Percentiles rank a stretch among this genome's conserved stretches.
These are phyloP conservation scores for Nemoura dubitans DNA, from an alignment of 2,888 invertebrate species.

Conservation along the genomic window DNA sequence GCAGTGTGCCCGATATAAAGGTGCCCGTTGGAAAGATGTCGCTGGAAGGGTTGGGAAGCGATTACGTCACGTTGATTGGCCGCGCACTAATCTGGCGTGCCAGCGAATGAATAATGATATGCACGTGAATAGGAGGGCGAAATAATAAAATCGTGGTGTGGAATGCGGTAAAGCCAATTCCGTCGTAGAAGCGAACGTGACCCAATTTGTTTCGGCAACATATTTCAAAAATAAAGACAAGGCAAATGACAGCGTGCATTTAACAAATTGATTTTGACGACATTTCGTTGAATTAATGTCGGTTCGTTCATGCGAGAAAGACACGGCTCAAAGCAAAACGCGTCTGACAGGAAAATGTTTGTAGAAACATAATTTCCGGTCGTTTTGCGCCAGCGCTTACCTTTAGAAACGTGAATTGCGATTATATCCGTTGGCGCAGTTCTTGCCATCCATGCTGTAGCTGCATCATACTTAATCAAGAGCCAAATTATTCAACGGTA, in stretches of 20 bases:
- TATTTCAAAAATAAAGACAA: background rate
- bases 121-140: background rate
- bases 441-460: background rate
- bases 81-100: background rate
- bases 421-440: background rate
- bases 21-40: background rate
- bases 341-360: background rate
- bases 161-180: background rate
- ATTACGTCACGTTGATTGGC: constrained; percentile 4
- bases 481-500: background rate
- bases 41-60: background rate
- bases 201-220: background rate
- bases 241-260: background rate
- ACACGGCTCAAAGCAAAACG: background rate
- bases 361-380: background rate
- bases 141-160: background rate
- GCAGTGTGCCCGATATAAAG: background rate
- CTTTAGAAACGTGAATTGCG: background rate
- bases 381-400: background rate
- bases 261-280: constrained; percentile 7
- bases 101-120: background rate
- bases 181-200: background rate
- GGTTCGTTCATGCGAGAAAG: background rate
- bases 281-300: background rate
- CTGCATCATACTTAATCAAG: background rate